phyloP scores from a whole-genome alignment of 2,113 vertebrate species.

The Fukomys damarensis region DNA sequence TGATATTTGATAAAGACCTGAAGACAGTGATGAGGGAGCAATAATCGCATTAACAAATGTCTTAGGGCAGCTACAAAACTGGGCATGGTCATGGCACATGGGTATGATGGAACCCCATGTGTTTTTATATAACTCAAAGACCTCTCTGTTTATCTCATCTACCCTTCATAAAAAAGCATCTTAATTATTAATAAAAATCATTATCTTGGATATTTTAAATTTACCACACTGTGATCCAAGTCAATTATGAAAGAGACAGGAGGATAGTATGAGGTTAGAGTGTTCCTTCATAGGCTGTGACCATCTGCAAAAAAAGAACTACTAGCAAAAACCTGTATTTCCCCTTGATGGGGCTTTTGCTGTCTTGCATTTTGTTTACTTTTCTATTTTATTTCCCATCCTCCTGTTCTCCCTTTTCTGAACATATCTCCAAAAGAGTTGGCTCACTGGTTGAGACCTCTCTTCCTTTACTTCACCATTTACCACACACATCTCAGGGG shows the following conservation, averaged over 20 bases:
- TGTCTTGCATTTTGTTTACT: neutral
- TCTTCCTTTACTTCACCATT: neutral
- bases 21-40: neutral
- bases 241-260: neutral
- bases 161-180: neutral
- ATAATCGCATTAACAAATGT: neutral
- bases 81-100: neutral
- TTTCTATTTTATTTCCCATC: neutral
- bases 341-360: neutral
- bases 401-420: neutral
- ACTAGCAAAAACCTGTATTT: neutral
- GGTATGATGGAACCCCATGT: neutral
- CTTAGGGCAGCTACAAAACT: neutral
- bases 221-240: neutral
- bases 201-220: neutral
- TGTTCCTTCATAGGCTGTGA: neutral
- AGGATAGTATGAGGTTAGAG: neutral
- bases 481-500: neutral
- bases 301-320: neutral
- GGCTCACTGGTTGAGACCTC: neutral
- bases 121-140: neutral
- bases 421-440: neutral
- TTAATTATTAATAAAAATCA: neutral
- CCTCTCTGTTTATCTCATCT: neutral
- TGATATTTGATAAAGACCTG: neutral